phyloP scores from a whole-genome alignment of 92 coral and sea anemone genomes.

The Epizoanthus rinbou region DNA sequence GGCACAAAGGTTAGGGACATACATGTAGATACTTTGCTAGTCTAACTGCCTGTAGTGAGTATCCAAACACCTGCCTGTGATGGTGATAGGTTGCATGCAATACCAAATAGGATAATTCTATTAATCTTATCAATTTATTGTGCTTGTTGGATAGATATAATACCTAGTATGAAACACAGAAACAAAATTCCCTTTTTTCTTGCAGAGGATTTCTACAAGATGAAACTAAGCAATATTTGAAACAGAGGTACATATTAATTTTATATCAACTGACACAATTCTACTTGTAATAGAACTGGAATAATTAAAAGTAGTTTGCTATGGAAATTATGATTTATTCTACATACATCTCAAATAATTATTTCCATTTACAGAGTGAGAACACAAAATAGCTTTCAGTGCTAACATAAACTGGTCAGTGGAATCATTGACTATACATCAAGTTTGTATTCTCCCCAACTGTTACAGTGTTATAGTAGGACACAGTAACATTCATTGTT shows the following conservation, averaged over 20 bases:
- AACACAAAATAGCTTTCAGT: background rate
- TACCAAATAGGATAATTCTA: no score
- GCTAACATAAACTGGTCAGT: no score
- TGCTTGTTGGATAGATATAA: no score
- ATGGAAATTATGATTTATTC: no score
- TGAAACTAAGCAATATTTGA: conserved; percentile 20
- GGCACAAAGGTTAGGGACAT: conserved; percentile 16
- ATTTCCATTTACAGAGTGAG: background rate
- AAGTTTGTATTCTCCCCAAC: background rate
- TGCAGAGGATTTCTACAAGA: conserved; percentile 42
- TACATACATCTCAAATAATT: no score
- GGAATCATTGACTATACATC: background rate
- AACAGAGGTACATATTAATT: conserved; percentile 10
- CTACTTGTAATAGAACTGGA: background rate
- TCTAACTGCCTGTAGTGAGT: background rate
- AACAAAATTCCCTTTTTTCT: background rate
- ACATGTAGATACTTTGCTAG: background rate
- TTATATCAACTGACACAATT: no score
- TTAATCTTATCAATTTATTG: no score
- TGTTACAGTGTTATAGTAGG: background rate
- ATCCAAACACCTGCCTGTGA: no score
- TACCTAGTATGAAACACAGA: no score
- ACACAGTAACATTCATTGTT: no score
- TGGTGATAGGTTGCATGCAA: no score
- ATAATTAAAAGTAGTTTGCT: no score